phyloP scores from a whole-genome alignment of 2,113 vertebrate genomes.

The Origma solitaria region DNA sequence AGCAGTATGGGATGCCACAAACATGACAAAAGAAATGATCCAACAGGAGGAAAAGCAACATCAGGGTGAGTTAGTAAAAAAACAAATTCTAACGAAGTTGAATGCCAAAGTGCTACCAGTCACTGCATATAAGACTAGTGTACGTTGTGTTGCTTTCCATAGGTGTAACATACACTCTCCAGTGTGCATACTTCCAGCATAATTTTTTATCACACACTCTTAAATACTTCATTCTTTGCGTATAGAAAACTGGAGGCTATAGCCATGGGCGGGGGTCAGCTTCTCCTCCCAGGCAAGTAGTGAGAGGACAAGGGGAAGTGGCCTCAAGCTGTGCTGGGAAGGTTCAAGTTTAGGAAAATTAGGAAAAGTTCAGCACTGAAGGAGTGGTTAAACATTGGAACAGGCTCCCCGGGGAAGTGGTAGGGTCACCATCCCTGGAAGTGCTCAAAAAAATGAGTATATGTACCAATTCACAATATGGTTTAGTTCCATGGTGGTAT shows the following conservation, averaged over 20 bases:
- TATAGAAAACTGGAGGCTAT: neutral
- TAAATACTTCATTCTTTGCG: neutral
- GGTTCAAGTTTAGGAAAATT: neutral
- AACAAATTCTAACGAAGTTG: neutral
- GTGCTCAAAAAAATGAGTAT: neutral
- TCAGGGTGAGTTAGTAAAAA: neutral
- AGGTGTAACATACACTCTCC: neutral
- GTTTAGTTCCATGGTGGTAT: neutral
- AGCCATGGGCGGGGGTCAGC: fast-evolving
- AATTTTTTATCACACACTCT: neutral
- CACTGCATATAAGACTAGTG: neutral
- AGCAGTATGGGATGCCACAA: neutral
- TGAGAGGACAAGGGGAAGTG: neutral
- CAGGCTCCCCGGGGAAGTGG: neutral
- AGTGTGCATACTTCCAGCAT: neutral
- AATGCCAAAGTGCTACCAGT: neutral
- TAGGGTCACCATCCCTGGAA: neutral
- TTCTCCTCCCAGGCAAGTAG: neutral
- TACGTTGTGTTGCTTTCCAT: neutral
- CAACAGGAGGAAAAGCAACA: neutral
- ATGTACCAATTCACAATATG: neutral
- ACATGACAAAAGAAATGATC: neutral
- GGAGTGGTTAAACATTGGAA: neutral
- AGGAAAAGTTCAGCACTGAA: neutral
- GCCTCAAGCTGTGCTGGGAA: too few relatives aligned